A percentile compares a stretch with the other conserved stretches of the same genome.
Conservation (phyloP, 2,113 vertebrate genomes). For the Synchiropus splendidus region DNA sequence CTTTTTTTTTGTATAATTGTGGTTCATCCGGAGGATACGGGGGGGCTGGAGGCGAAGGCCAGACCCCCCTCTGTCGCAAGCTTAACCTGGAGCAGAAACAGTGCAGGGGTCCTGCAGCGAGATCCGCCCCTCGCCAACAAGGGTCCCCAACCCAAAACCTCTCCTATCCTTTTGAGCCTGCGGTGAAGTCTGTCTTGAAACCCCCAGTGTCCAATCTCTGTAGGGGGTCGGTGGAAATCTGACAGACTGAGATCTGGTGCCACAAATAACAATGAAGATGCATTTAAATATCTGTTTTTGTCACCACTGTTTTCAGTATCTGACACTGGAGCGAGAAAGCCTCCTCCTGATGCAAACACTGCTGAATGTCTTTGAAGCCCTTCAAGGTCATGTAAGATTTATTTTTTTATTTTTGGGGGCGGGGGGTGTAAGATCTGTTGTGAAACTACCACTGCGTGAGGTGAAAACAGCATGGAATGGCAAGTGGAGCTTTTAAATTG, state of each 20-base stretch:
- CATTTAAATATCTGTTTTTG: constrained; percentile 28
- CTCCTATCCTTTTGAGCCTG: constrained; percentile 23
- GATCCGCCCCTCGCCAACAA: constrained; percentile 26
- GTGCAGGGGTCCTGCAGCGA: constrained; percentile 52
- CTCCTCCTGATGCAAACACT: too few species aligned
- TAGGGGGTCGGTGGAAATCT: constrained; percentile 47
- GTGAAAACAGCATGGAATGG: too few species aligned
- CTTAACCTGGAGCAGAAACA: constrained; percentile 49
- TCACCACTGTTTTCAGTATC: too few species aligned
- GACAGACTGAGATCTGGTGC: constrained; percentile 39
- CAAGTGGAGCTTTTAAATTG: too few species aligned
- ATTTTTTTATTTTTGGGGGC: too few species aligned
- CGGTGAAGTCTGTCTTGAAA: constrained; percentile 31
- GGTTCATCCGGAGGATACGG: constrained; percentile 39
- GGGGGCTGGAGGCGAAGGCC: constrained; percentile 14
- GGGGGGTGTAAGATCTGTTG: too few species aligned
- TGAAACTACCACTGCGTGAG: too few species aligned
- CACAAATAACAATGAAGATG: constrained; percentile 38
- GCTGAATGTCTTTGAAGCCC: too few species aligned
- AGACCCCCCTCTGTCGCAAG: constrained; percentile 21
- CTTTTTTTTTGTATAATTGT: constrained; percentile 6
- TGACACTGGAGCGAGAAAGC: too few species aligned
- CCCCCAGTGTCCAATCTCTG: constrained; percentile 34
- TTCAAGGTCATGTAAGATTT: too few species aligned
- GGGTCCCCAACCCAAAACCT: constrained; percentile 23